These are phyloP conservation scores for Crocodylus rhombifer DNA, from an alignment of 2,797 vertebrate genomes.

Conservation along the genomic window DNA sequence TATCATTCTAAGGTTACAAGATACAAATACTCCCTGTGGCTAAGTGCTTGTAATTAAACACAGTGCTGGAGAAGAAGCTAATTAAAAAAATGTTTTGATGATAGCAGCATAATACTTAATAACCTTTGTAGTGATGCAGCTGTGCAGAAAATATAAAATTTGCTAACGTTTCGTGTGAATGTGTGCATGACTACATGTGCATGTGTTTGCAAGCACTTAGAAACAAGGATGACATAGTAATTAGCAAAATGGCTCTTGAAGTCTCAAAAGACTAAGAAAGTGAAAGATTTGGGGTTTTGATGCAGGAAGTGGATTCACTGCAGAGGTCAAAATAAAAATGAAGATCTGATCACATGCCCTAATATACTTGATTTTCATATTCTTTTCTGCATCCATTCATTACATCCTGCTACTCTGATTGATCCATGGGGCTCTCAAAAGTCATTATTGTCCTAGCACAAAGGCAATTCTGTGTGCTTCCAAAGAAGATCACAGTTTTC, in stretches of 20 bases:
- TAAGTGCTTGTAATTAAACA: constrained; percentile 68
- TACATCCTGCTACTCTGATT: fast-evolving
- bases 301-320: background rate
- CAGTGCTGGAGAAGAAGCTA: constrained; percentile 41
- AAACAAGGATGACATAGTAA: background rate
- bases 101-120: constrained; percentile 50
- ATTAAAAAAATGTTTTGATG: constrained; percentile 71
- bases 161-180: background rate
- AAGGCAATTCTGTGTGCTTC: background rate
- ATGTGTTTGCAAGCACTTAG: background rate
- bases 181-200: background rate
- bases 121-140: constrained; percentile 55
- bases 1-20: constrained; percentile 22
- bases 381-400: background rate
- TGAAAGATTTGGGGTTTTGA: background rate
- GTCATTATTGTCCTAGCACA: fast-evolving
- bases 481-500: constrained; percentile 16
- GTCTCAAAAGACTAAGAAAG: background rate
- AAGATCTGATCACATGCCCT: too few relatives aligned
- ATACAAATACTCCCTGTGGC: constrained; percentile 30
- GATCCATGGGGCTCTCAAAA: background rate
- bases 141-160: constrained; percentile 31
- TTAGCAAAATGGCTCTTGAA: background rate
- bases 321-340: background rate
- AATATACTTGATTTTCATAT: too few relatives aligned